Conservation (phyloP, 1,140 invertebrate genomes). For the Polypedilum vanderplanki region DNA sequence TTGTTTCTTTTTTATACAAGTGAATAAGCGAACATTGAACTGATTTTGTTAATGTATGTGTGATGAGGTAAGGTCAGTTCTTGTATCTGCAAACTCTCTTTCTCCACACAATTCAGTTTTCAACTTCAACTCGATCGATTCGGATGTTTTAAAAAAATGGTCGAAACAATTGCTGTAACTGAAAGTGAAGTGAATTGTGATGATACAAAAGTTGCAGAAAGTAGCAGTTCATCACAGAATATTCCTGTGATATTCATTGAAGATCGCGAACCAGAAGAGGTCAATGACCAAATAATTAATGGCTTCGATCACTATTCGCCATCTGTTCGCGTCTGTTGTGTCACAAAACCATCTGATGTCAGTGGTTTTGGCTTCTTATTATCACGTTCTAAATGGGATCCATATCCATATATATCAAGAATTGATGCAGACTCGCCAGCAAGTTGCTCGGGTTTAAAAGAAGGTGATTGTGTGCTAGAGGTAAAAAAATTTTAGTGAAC, state of each 20-base stretch:
- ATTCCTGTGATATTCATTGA: slow-evolving; percentile 16
- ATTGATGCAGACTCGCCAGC: slow-evolving; percentile 48
- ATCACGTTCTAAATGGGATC: slow-evolving; percentile 61
- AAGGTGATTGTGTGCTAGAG: slow-evolving; percentile 58
- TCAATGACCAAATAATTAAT: neutral
- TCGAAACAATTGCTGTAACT: slow-evolving; percentile 3
- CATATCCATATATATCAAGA: slow-evolving; percentile 57
- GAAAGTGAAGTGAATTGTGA: neutral
- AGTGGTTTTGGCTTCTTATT: slow-evolving; percentile 52
- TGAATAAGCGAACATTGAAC: neutral
- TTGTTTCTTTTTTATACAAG: neutral
- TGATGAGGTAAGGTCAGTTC: slow-evolving; percentile 3
- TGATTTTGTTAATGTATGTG: neutral
- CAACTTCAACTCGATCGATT: neutral
- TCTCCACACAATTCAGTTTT: neutral
- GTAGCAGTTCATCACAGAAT: neutral
- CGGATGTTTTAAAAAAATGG: slow-evolving; percentile 17
- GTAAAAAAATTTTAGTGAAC: slow-evolving; percentile 32
- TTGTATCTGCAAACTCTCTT: neutral
- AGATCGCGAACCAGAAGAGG: slow-evolving; percentile 2
- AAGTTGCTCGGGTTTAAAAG: slow-evolving; percentile 44
- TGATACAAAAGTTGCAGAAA: neutral
- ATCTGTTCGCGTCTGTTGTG: slow-evolving; percentile 38
- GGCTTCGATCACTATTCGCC: slow-evolving; percentile 35
- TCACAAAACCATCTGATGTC: slow-evolving; percentile 37